Base-by-base conservation (phyloP, 2,888 invertebrate genomes). In the Heliconius charithonia region DNA sequence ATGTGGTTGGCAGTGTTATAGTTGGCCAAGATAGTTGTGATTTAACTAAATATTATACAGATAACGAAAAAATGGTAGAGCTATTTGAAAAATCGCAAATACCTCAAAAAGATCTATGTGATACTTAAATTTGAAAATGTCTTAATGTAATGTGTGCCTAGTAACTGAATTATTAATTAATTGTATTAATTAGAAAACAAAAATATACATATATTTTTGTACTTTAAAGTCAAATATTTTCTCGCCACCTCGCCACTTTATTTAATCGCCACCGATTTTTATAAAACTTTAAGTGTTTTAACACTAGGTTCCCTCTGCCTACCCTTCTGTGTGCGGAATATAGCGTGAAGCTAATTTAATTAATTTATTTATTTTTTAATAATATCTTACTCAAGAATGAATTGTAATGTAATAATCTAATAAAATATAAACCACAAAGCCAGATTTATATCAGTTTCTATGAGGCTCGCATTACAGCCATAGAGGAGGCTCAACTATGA, bases 51-150 rank as follows among this genome's bases (percentile, higher is more conserved):
- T 92, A 88, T 83, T 92, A 91, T 86, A 87, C 92, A 16, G 89
- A 92, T 82, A 88, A 89, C 37, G 91, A 91, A 81, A 89, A 90
- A 85, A 87, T 92, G 83, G 90, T 88, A 6, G 89, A 92, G 87
- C 85, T 93, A 84, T 92, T 93, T 76, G 91, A 93, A 79, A 92
- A 89, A 85, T 88, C 91, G 32, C 90, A 90, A 85, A 89, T 93
- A 84, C 92, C 93, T 73, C 93, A 93, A 83, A 90, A 90, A 82
- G 93, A 93, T 83, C 88, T 85, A 25, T 85, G 87, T 62, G 87
- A 89, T 59, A 32, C 27, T 27, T 65, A 41, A 27, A 29, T 10
- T 41, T 62, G n/a, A 16, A 19, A 2, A 51, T 25, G n/a, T n/a
- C 1, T 25, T 32, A 32, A 25, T 69, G 25, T 69, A n/a, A 69